Evolutionary conservation across 1,140 invertebrate species (phyloP).

Genomic region (Pseudomyrmex pallidus): DNA sequence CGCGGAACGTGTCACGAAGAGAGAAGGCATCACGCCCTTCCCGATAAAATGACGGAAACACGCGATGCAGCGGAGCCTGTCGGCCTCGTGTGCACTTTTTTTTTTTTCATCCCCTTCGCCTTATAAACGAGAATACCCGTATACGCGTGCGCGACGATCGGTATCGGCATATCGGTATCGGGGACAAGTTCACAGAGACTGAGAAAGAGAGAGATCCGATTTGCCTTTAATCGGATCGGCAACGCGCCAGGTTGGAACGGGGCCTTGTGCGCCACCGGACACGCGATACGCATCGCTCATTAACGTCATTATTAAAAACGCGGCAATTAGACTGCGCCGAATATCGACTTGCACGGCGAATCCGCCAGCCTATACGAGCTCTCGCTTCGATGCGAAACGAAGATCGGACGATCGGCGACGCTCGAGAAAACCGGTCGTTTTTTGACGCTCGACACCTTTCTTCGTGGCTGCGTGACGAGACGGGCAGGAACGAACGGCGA

Average conservation of each 20-base stretch:
- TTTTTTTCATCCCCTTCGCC: conserved; percentile 50
- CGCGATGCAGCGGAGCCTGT: background rate
- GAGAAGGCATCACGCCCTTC: conserved; percentile 52
- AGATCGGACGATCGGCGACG: conserved; percentile 11
- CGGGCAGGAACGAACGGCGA: background rate
- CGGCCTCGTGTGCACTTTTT: conserved; percentile 4
- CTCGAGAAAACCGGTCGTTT: conserved; percentile 34
- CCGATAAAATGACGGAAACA: conserved; percentile 63
- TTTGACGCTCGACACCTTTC: conserved; percentile 56
- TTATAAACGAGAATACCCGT: conserved; percentile 56
- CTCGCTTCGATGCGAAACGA: conserved; percentile 2
- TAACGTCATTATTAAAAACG: conserved; percentile 77
- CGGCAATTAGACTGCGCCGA: conserved; percentile 70
- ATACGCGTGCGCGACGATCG: conserved; percentile 64
- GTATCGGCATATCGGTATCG: conserved; percentile 58
- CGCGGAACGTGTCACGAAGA: conserved; percentile 6
- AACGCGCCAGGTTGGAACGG: conserved; percentile 13
- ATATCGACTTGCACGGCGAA: conserved; percentile 68
- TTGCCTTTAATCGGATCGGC: conserved; percentile 74
- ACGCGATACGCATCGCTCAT: conserved; percentile 75
- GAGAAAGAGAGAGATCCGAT: conserved; percentile 64
- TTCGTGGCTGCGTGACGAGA: conserved; percentile 46
- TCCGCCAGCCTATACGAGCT: background rate
- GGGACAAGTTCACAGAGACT: conserved; percentile 50
- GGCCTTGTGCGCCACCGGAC: conserved; percentile 56